phyloP scores from a whole-genome alignment of 2,113 vertebrate genomes.

The Genyomyrus donnyi region DNA sequence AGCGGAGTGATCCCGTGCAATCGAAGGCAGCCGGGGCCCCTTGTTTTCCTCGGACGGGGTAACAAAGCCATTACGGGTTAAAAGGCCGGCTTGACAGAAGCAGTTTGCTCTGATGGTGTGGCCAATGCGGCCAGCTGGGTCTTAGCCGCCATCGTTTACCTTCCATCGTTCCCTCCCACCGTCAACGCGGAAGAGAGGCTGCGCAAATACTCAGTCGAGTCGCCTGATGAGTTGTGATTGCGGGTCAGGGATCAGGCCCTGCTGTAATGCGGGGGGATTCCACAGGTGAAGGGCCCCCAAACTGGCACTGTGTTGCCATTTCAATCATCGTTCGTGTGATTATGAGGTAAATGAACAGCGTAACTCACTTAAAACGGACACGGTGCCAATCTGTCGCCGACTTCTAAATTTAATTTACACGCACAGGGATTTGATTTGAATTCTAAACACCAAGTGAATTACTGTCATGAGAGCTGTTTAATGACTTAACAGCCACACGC shows the following conservation, averaged over 20 bases:
- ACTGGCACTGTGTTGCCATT: conserved; percentile 35
- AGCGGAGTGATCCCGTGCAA: neutral
- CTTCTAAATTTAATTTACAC: conserved; percentile 32
- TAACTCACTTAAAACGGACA: conserved; percentile 51
- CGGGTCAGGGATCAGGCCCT: conserved; percentile 29
- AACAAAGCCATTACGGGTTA: neutral
- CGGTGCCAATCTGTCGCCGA: conserved; percentile 42
- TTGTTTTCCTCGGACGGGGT: neutral
- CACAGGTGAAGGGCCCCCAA: conserved; percentile 36
- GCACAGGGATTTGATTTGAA: conserved; percentile 25
- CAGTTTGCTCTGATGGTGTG: neutral
- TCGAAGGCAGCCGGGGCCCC: neutral
- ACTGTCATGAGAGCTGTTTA: conserved; percentile 2
- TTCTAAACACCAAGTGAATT: conserved; percentile 18
- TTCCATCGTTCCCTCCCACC: neutral
- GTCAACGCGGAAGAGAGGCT: conserved; percentile 28
- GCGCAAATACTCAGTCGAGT: conserved; percentile 38
- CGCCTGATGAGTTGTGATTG: conserved; percentile 22
- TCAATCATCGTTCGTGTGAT: conserved; percentile 48
- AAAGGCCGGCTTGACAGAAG: neutral
- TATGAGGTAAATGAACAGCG: conserved; percentile 47
- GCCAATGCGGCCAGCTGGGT: neutral
- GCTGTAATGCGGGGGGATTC: conserved; percentile 23
- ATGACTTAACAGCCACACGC: conserved; percentile 6
- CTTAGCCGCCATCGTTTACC: neutral